A percentile compares a stretch with the other conserved stretches of the same genome.
Evolutionary conservation across 2,113 vertebrate species (phyloP).

Genomic region (Thermophis baileyi): DNA sequence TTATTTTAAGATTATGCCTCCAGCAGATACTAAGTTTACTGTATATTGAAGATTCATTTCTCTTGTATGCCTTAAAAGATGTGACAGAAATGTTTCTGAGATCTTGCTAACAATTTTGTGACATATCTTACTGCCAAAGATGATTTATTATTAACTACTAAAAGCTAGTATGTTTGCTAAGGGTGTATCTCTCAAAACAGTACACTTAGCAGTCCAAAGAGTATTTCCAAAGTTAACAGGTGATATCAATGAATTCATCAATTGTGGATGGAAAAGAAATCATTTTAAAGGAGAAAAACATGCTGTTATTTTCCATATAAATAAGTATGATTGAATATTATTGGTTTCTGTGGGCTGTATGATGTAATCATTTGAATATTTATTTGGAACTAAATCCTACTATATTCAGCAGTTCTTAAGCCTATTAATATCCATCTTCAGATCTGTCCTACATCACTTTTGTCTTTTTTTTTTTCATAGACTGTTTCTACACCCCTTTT

Average conservation of each 20-base stretch:
- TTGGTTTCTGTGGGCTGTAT: neutral
- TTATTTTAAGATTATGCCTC: neutral
- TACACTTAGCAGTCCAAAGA: neutral
- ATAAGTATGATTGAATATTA: neutral
- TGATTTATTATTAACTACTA: slow-evolving; percentile 15
- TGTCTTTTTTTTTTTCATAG: neutral
- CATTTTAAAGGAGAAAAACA: neutral
- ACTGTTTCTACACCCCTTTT: neutral
- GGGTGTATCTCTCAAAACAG: neutral
- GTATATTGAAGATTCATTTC: neutral
- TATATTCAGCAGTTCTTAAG: neutral
- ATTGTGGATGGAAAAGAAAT: neutral
- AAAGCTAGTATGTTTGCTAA: neutral
- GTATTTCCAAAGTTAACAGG: neutral
- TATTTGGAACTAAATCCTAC: neutral
- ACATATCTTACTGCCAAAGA: slow-evolving; percentile 10
- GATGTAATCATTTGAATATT: neutral
- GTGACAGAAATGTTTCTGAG: neutral
- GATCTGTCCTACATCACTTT: neutral
- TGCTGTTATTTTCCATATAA: neutral
- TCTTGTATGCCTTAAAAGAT: neutral
- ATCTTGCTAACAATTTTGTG: neutral
- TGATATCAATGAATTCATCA: neutral
- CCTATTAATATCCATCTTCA: neutral
- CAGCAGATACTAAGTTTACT: neutral